Percentiles rank a stretch among this genome's conserved stretches.
Evolutionary conservation across 2,113 vertebrate genomes (phyloP).

Genomic region (Blennius ocellaris): DNA sequence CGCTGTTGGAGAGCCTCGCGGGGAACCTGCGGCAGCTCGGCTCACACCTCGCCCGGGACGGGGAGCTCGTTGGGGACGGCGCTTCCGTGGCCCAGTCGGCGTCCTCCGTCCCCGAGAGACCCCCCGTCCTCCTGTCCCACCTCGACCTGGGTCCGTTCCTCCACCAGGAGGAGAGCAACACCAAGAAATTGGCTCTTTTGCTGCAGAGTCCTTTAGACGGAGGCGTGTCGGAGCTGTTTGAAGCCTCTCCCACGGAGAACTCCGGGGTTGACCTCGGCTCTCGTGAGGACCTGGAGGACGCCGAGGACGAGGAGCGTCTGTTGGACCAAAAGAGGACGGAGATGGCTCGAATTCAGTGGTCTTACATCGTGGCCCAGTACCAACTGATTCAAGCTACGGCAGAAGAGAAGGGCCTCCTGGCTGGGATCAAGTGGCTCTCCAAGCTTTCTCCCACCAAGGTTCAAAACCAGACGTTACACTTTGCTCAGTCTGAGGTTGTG

Average conservation of each 20-base stretch:
- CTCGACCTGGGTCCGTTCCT: conserved; percentile 87
- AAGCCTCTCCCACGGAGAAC: too few species aligned
- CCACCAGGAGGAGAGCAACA: conserved; percentile 87
- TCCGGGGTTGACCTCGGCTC: conserved; percentile 73
- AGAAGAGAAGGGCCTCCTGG: conserved; percentile 80
- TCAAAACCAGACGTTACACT: conserved; percentile 24
- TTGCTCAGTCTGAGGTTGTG: not conserved
- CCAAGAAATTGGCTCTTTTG: conserved; percentile 82
- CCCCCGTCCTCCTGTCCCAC: conserved; percentile 84
- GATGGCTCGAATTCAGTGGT: conserved; percentile 86
- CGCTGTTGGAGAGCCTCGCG: conserved; percentile 79
- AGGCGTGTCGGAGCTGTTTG: conserved; percentile 80
- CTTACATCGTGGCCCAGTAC: conserved; percentile 85
- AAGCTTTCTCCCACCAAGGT: conserved; percentile 80
- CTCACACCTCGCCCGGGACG: conserved; percentile 74
- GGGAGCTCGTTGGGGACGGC: conserved; percentile 38
- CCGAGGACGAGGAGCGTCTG: conserved; percentile 29
- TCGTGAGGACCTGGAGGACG: conserved; percentile 60
- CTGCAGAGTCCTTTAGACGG: conserved; percentile 83
- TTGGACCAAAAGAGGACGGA: conserved; percentile 80
- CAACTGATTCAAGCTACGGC: conserved; percentile 86
- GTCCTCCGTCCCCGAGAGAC: conserved; percentile 18
- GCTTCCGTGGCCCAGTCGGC: conserved; percentile 25
- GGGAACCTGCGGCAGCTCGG: conserved; percentile 80
- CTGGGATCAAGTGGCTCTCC: conserved; percentile 83